Conservation (phyloP, 2,113 vertebrate species). For the Eulemur rufifrons region DNA sequence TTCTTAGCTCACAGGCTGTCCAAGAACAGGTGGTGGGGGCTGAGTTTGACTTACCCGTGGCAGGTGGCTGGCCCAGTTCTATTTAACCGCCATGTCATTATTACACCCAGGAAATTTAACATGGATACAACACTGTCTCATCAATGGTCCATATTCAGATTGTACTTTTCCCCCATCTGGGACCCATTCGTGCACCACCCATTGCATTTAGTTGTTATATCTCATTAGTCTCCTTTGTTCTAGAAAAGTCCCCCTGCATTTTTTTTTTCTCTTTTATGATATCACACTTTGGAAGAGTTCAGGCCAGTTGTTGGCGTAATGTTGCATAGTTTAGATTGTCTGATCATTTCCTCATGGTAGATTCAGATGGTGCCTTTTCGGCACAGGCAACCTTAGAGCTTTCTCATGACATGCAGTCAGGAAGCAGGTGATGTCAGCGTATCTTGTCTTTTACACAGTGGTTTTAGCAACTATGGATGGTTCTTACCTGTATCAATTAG, state of each 20-base stretch:
- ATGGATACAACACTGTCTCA: fast-evolving
- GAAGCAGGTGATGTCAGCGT: neutral
- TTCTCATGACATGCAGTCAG: neutral
- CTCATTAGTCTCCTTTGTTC: neutral
- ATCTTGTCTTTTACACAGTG: neutral
- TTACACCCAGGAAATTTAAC: neutral
- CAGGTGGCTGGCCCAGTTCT: no score
- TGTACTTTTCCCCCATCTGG: neutral
- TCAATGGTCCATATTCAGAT: neutral
- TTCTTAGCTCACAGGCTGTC: neutral
- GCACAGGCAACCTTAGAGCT: fast-evolving
- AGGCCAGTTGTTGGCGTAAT: neutral
- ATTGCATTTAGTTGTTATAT: fast-evolving
- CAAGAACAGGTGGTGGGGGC: neutral
- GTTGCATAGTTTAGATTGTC: neutral
- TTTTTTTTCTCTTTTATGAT: neutral
- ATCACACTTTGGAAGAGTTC: neutral
- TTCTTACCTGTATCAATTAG: neutral
- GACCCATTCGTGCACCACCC: neutral
- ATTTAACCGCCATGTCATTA: fast-evolving
- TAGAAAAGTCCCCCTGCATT: fast-evolving
- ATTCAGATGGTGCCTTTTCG: neutral
- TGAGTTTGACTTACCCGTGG: fast-evolving
- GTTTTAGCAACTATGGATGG: neutral
- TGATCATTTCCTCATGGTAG: neutral